Evolutionary conservation across 2,797 vertebrate species (phyloP).

Genomic region (Monodelphis domestica): DNA sequence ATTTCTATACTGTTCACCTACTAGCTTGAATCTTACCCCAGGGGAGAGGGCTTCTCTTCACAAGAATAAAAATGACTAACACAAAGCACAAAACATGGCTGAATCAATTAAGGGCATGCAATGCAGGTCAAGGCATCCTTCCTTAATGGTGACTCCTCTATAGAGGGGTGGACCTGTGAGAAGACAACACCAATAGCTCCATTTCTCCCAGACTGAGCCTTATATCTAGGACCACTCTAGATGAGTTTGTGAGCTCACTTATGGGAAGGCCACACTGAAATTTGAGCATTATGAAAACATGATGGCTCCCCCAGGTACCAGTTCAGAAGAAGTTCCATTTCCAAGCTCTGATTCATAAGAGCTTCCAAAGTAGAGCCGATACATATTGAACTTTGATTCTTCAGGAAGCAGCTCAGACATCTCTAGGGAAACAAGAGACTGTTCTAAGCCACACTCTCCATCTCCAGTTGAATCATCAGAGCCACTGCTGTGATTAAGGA

Average conservation of each 20-base stretch:
- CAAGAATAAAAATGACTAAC: slow-evolving; percentile 5
- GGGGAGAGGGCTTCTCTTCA: neutral
- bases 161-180: neutral
- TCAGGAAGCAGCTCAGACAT: slow-evolving; percentile 88
- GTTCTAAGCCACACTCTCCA: slow-evolving; percentile 88
- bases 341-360: slow-evolving; percentile 94
- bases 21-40: neutral
- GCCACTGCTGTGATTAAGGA: slow-evolving; percentile 94
- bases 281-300: neutral
- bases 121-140: neutral
- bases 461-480: slow-evolving; percentile 94
- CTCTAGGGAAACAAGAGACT: slow-evolving; percentile 90
- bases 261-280: slow-evolving; percentile 46
- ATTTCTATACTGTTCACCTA: neutral
- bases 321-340: slow-evolving; percentile 90
- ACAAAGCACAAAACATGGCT: neutral
- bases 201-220: neutral
- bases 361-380: slow-evolving; percentile 97
- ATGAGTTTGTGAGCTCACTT: slow-evolving; percentile 49
- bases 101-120: neutral
- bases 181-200: neutral
- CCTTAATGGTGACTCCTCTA: neutral
- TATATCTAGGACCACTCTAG: neutral
- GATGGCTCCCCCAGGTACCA: slow-evolving; percentile 81
- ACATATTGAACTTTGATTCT: slow-evolving; percentile 88